Evolutionary conservation across 2,113 vertebrate genomes (phyloP).

Genomic region (Telmatochromis brichardi): DNA sequence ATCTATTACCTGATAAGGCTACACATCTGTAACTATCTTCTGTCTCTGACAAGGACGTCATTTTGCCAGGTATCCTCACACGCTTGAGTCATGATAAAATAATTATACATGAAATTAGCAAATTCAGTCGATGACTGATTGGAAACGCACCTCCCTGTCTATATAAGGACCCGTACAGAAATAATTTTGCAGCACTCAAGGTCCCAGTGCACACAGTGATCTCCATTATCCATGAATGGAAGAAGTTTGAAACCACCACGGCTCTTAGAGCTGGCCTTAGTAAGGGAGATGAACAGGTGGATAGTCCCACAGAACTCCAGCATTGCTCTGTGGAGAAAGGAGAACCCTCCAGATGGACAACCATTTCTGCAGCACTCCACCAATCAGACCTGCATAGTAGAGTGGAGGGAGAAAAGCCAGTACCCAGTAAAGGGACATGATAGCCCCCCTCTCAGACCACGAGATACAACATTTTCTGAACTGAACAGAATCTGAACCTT

Average conservation of each 20-base stretch:
- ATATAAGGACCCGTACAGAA: not conserved
- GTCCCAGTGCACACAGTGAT: not conserved
- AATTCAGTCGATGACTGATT: not conserved
- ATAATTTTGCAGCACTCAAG: not conserved
- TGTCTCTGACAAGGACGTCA: not conserved
- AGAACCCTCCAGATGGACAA: not conserved
- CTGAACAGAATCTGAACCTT: not conserved
- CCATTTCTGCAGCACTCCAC: not conserved
- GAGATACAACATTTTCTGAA: not conserved
- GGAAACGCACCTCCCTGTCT: not conserved
- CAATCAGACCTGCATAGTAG: not conserved
- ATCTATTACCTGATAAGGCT: not conserved
- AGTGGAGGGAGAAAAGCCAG: not conserved
- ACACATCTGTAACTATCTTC: not conserved
- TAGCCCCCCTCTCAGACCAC: not conserved
- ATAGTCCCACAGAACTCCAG: not conserved
- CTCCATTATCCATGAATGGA: not conserved
- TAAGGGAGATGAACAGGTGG: not conserved
- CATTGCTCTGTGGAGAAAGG: not conserved
- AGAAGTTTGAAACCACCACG: not conserved
- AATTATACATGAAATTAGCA: not conserved
- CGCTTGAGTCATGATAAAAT: not conserved
- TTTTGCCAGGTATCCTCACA: not conserved
- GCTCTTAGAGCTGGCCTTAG: not conserved
- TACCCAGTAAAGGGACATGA: not conserved